These are phyloP conservation scores for Paradisaea rubra DNA, from an alignment of 2,113 vertebrate species.

Conservation along the genomic window DNA sequence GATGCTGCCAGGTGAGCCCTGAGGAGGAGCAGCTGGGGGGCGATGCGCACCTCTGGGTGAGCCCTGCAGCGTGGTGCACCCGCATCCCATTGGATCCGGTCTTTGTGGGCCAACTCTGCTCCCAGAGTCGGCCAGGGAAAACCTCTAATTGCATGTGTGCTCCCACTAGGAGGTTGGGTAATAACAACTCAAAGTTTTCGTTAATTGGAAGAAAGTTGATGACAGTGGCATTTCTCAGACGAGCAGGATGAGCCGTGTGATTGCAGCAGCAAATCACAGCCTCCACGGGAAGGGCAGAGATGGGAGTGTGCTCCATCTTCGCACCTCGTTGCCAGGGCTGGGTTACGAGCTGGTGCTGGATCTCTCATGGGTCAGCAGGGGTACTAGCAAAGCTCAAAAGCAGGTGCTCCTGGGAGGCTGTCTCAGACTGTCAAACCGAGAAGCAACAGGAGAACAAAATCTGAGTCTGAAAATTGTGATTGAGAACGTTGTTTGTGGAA, in stretches of 20 bases:
- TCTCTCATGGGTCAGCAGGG: not conserved
- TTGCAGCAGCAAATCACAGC: not conserved
- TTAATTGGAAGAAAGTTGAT: not conserved
- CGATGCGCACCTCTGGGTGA: not conserved
- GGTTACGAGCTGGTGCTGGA: not conserved
- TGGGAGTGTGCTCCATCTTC: not conserved
- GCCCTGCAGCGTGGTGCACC: not conserved
- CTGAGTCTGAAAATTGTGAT: not conserved
- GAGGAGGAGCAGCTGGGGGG: not conserved
- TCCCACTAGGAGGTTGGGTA: not conserved
- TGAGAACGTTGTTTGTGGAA: not conserved
- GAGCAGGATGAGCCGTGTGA: not conserved
- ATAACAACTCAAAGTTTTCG: not conserved
- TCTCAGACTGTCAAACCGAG: not conserved
- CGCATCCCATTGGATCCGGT: rapidly evolving
- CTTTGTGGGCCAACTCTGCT: not conserved
- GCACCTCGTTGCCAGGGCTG: not conserved
- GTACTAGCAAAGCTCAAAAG: not conserved
- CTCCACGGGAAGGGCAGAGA: not conserved
- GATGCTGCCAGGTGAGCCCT: constrained; percentile 24
- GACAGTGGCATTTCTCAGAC: not conserved
- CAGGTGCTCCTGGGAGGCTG: not conserved
- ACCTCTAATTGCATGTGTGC: not conserved
- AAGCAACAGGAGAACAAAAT: not conserved
- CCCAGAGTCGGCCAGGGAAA: not conserved